Percentiles rank a stretch among this genome's conserved stretches.
phyloP scores from a whole-genome alignment of 2,797 vertebrate genomes.

The Borostomias antarcticus region DNA sequence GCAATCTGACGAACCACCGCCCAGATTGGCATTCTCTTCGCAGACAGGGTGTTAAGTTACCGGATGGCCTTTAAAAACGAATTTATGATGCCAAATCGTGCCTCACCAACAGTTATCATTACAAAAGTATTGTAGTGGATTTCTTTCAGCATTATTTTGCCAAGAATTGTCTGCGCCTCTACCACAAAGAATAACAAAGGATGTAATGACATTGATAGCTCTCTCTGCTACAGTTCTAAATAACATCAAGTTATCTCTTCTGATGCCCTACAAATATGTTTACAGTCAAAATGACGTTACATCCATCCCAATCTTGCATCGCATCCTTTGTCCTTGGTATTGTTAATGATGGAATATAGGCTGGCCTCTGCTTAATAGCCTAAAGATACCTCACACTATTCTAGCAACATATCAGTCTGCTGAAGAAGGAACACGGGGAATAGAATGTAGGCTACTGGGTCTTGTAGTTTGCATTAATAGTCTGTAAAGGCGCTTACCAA shows the following conservation, averaged over 20 bases:
- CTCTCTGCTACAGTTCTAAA: background rate
- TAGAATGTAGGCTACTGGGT: background rate
- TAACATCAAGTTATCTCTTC: background rate
- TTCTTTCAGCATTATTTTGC: conserved; percentile 12
- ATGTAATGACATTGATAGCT: conserved; percentile 21
- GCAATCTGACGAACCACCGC: conserved; percentile 71
- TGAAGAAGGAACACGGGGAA: background rate
- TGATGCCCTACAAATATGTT: background rate
- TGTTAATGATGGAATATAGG: background rate
- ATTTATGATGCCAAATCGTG: background rate
- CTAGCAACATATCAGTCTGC: background rate
- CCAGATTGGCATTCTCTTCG: conserved; percentile 52
- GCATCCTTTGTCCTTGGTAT: background rate
- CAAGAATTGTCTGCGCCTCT: conserved; percentile 34
- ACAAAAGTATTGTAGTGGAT: conserved; percentile 9
- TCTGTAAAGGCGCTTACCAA: conserved; percentile 57
- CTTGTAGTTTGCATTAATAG: background rate
- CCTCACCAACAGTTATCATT: background rate
- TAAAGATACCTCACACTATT: background rate
- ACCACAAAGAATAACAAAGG: conserved; percentile 63
- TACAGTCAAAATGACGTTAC: background rate
- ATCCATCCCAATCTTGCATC: background rate
- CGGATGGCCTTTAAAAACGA: background rate
- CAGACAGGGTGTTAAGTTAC: conserved; percentile 26
- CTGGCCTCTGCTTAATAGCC: too few relatives aligned